A percentile compares a stretch with the other conserved stretches of the same genome.
phyloP scores from a whole-genome alignment of 2,888 invertebrate species.

The Amorpha juglandis region DNA sequence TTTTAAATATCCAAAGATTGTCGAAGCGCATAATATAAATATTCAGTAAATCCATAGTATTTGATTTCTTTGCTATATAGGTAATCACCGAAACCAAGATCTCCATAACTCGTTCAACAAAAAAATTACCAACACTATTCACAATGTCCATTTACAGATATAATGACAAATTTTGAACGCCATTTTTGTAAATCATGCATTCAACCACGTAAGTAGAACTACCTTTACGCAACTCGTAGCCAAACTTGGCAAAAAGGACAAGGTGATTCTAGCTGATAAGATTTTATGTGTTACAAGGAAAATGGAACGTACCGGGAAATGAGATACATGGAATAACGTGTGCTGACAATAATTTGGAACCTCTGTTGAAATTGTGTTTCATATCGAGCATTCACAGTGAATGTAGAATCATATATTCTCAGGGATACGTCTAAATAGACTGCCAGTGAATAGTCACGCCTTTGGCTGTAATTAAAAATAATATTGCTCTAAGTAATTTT shows the following conservation, averaged over 20 bases:
- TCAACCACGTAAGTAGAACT: background rate
- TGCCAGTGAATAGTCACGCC: no score
- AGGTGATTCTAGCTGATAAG: conserved; percentile 37
- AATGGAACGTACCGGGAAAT: conserved; percentile 15
- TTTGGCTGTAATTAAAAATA: no score
- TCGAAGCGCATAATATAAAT: no score
- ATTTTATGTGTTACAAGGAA: conserved; percentile 25
- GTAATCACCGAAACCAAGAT: background rate
- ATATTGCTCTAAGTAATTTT: no score
- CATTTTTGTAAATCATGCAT: background rate
- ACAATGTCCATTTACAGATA: background rate
- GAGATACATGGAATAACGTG: background rate
- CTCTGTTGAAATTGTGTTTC: background rate
- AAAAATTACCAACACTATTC: background rate
- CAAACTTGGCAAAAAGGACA: conserved; percentile 38
- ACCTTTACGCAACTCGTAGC: conserved; percentile 32
- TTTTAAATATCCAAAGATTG: no score
- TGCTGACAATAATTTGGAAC: background rate
- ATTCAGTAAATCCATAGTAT: no score
- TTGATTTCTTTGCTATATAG: background rate
- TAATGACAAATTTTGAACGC: background rate
- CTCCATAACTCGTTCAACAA: background rate
- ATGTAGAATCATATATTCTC: no score
- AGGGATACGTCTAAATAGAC: no score
- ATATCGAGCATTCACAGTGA: background rate